Percentiles rank a stretch among this genome's conserved stretches.
phyloP scores from a whole-genome alignment of 2,888 invertebrate genomes.

The Cerastis leucographa region DNA sequence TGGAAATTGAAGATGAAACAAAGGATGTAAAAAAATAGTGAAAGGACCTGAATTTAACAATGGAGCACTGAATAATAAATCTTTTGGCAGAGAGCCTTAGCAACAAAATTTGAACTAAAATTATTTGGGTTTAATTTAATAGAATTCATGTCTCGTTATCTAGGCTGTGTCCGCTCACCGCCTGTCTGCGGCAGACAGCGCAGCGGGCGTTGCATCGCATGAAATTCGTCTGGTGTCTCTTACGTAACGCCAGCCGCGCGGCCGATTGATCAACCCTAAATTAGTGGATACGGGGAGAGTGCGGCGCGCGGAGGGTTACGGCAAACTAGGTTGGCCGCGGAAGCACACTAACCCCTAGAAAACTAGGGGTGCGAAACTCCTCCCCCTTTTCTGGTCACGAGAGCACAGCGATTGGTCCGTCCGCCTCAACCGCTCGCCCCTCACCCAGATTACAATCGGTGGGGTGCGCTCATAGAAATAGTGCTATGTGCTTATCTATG shows the following conservation, averaged over 20 bases:
- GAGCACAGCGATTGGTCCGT: constrained; percentile 90
- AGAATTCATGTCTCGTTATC: constrained; percentile 29
- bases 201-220: constrained; percentile 57
- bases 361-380: constrained; percentile 91
- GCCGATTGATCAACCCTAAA: constrained; percentile 90
- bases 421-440: constrained; percentile 87
- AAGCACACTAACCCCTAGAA: constrained; percentile 91
- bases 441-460: constrained; percentile 90
- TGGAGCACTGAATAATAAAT: not conserved
- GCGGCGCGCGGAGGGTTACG: constrained; percentile 83
- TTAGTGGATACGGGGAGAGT: constrained; percentile 85
- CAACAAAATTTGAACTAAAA: not conserved
- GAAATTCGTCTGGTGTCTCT: constrained; percentile 80
- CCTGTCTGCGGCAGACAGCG: constrained; percentile 39
- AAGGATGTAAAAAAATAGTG: not conserved
- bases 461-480: constrained; percentile 91
- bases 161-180: constrained; percentile 30
- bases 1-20: not conserved
- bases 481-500: constrained; percentile 86
- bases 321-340: constrained; percentile 91
- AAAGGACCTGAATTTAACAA: not conserved
- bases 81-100: not conserved
- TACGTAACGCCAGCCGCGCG: constrained; percentile 83
- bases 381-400: constrained; percentile 90
- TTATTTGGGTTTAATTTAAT: constrained; percentile 29